phyloP scores from a whole-genome alignment of 2,113 vertebrate species.

The Melozone crissalis region DNA sequence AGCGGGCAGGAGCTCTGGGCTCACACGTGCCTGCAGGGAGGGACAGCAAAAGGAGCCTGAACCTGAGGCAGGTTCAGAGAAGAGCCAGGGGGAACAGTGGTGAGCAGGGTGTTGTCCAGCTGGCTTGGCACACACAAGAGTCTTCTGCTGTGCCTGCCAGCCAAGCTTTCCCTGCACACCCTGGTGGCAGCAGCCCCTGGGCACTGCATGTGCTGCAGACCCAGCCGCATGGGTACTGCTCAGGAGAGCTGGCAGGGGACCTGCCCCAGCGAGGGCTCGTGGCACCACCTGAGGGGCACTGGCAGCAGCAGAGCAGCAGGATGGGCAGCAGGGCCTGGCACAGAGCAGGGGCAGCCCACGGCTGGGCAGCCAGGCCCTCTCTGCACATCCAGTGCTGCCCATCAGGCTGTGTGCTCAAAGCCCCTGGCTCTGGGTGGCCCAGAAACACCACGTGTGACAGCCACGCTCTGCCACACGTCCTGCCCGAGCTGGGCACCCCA shows the following conservation, averaged over 20 bases:
- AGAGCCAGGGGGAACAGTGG: background rate
- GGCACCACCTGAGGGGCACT: background rate
- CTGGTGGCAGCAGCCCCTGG: background rate
- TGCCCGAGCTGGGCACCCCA: rapidly evolving
- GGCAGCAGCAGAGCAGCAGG: background rate
- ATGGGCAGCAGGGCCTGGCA: background rate
- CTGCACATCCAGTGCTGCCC: rapidly evolving
- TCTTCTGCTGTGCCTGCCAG: background rate
- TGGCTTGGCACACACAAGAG: background rate
- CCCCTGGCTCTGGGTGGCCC: background rate
- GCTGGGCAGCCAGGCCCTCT: background rate
- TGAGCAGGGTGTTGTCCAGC: background rate
- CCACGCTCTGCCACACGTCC: background rate
- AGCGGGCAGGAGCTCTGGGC: background rate
- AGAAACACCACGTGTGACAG: rapidly evolving
- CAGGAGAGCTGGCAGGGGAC: background rate
- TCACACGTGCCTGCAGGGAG: background rate
- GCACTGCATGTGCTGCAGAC: background rate
- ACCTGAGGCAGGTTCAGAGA: background rate
- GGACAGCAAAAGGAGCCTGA: background rate
- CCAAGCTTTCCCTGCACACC: background rate
- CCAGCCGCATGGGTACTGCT: background rate
- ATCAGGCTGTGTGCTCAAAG: background rate
- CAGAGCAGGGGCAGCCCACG: background rate
- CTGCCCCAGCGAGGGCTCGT: rapidly evolving